Evolutionary conservation across 2,888 invertebrate species (phyloP).

Genomic region (Xestia xanthographa): DNA sequence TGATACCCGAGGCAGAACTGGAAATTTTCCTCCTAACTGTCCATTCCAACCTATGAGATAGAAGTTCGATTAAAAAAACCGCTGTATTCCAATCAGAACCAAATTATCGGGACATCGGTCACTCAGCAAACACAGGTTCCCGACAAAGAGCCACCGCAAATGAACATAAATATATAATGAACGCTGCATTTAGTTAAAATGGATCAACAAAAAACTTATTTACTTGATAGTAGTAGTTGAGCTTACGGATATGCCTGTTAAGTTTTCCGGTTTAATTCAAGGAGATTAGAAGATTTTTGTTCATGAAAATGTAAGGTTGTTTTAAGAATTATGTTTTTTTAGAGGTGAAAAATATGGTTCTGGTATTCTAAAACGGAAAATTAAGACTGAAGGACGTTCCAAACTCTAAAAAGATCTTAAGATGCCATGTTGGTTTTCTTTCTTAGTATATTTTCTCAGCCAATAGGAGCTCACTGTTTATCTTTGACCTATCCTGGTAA

Average conservation of each 20-base stretch:
- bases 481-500: not conserved
- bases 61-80: constrained; percentile 19
- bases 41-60: not conserved
- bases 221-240: constrained; percentile 14
- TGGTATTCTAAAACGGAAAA: not conserved
- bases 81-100: constrained; percentile 38
- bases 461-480: no score
- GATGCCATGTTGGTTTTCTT: not conserved
- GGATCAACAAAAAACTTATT: constrained; percentile 51
- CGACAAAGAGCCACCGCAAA: constrained; percentile 67
- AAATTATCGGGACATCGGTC: constrained; percentile 32
- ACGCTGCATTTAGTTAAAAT: constrained; percentile 69
- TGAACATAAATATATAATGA: constrained; percentile 73
- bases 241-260: constrained; percentile 8
- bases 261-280: not conserved
- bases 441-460: not conserved
- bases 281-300: not conserved
- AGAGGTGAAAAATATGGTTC: not conserved
- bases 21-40: not conserved
- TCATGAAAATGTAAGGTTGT: not conserved
- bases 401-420: not conserved
- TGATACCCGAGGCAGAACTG: not conserved
- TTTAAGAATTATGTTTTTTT: not conserved
- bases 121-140: constrained; percentile 46
- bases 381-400: not conserved